phyloP scores from a whole-genome alignment of 2,888 invertebrate genomes.

The Hanleya hanleyi region DNA sequence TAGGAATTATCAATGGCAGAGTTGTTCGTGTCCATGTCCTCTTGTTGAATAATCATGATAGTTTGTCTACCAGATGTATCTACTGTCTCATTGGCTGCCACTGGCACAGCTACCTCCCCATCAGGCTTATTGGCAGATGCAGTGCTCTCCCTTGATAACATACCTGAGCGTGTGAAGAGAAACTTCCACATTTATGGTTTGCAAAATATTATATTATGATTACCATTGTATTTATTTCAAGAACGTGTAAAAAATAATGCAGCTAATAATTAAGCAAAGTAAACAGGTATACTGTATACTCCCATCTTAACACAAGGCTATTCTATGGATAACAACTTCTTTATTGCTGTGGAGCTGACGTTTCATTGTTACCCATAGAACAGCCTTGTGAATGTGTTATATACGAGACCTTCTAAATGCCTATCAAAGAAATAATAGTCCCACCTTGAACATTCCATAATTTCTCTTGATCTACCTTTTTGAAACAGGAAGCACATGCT shows the following conservation, averaged over 20 bases:
- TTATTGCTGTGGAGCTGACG: too few relatives aligned
- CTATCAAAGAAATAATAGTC: too few relatives aligned
- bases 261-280: too few relatives aligned
- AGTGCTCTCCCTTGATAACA: background rate
- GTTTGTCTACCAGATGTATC: conserved; percentile 49
- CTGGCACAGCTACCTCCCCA: conserved; percentile 49
- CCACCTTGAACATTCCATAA: too few relatives aligned
- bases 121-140: conserved; percentile 34
- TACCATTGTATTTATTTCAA: background rate
- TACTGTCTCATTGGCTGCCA: conserved; percentile 53
- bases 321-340: too few relatives aligned
- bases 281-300: background rate
- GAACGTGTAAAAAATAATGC: too few relatives aligned
- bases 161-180: background rate
- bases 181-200: background rate
- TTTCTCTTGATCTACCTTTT: too few relatives aligned
- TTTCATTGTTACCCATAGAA: too few relatives aligned
- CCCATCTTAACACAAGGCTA: background rate
- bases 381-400: too few relatives aligned
- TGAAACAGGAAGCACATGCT: too few relatives aligned
- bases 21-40: conserved; percentile 31
- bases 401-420: too few relatives aligned
- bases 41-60: conserved; percentile 66
- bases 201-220: background rate
- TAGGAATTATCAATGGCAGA: conserved; percentile 25